Conservation (phyloP, 2,113 vertebrate species). For the Protomyctophum bolini region DNA sequence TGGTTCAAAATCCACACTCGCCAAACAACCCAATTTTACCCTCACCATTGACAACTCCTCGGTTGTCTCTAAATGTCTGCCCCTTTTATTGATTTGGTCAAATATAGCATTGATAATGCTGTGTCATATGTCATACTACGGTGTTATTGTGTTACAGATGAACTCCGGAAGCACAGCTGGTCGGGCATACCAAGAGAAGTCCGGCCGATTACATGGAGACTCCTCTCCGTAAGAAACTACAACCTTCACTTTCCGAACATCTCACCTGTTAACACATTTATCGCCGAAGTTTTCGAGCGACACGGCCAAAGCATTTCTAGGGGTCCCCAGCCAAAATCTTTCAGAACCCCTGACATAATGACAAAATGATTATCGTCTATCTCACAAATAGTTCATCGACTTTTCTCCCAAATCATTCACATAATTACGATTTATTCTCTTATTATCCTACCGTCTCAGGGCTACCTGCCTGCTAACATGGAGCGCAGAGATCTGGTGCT, state of each 20-base stretch:
- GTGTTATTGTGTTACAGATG: constrained; percentile 79
- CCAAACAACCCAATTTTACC: no score
- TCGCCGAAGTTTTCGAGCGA: no score
- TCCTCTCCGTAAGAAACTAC: constrained; percentile 86
- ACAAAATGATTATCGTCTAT: background rate
- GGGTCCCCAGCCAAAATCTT: no score
- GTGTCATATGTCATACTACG: constrained; percentile 14
- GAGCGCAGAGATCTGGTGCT: constrained; percentile 91
- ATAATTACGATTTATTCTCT: background rate
- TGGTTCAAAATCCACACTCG: no score
- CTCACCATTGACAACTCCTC: no score
- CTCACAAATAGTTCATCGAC: no score
- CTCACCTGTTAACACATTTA: background rate
- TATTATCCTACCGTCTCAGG: constrained; percentile 77
- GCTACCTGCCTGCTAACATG: constrained; percentile 94
- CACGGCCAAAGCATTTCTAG: no score
- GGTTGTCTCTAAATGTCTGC: background rate
- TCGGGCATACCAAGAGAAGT: constrained; percentile 95
- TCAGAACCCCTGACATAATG: no score
- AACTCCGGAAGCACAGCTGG: constrained; percentile 97
- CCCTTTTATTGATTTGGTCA: background rate
- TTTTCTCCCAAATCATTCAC: constrained; percentile 3
- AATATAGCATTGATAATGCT: constrained; percentile 16
- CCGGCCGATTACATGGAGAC: constrained; percentile 95
- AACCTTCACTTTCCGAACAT: background rate